phyloP scores from a whole-genome alignment of 2,113 vertebrate genomes.

The Grammomys dolichurus region DNA sequence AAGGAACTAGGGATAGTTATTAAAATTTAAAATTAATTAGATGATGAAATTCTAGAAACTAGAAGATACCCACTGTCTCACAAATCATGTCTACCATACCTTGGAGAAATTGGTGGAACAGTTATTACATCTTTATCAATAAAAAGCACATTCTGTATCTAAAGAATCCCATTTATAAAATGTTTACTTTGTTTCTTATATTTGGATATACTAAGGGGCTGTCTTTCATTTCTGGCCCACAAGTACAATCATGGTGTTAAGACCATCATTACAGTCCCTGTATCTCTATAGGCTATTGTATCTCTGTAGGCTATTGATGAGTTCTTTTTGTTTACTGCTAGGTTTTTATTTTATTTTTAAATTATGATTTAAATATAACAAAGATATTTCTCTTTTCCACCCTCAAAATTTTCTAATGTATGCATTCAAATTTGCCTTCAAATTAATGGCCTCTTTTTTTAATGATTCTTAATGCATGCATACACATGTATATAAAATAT shows the following conservation, averaged over 20 bases:
- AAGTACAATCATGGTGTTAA: background rate
- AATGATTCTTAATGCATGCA: background rate
- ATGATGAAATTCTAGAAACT: background rate
- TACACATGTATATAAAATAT: background rate
- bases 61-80: accelerated
- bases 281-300: too few relatives aligned
- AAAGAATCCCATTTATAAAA: background rate
- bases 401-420: background rate
- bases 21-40: background rate
- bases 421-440: background rate
- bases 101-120: background rate
- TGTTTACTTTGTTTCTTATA: background rate
- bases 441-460: background rate
- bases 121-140: too few relatives aligned
- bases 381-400: background rate
- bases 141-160: background rate
- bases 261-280: background rate
- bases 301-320: too few relatives aligned
- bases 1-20: too few relatives aligned
- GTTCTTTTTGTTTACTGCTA: accelerated
- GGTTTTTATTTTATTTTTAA: background rate
- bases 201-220: background rate
- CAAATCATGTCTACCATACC: background rate
- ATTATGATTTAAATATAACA: background rate
- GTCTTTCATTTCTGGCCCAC: background rate